These are phyloP conservation scores for Pangasius djambal DNA, from an alignment of 2,797 vertebrate genomes.

Conservation along the genomic window DNA sequence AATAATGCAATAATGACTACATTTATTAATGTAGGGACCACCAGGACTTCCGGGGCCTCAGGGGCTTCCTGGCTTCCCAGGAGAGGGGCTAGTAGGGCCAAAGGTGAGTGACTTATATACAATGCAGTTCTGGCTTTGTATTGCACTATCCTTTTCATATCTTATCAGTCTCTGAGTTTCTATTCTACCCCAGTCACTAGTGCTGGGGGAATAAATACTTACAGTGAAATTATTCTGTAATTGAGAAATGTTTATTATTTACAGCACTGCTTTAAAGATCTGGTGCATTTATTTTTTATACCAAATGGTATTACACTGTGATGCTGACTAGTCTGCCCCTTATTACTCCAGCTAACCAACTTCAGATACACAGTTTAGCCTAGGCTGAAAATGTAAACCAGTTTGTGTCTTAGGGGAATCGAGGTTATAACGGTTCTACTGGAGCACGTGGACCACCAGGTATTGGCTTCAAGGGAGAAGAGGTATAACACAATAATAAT, in stretches of 20 bases:
- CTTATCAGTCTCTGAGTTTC: background rate
- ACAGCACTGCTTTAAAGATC: background rate
- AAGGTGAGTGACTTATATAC: constrained; percentile 74
- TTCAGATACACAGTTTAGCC: background rate
- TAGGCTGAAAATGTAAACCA: background rate
- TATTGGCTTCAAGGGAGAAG: constrained; percentile 81
- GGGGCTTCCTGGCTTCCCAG: constrained; percentile 76
- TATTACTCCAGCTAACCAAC: background rate
- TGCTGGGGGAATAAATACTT: background rate
- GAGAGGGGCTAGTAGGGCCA: constrained; percentile 81
- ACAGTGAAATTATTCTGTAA: background rate
- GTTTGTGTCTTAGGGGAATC: constrained; percentile 79
- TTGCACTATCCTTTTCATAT: background rate
- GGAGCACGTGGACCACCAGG: constrained; percentile 77
- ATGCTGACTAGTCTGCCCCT: background rate
- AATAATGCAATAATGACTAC: background rate
- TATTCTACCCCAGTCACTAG: background rate
- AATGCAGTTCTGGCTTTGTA: background rate
- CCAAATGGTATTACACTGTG: background rate
- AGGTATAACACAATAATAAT: constrained; percentile 69
- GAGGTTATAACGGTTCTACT: constrained; percentile 74
- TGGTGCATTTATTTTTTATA: background rate
- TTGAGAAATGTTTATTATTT: background rate
- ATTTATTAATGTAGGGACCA: constrained; percentile 70
- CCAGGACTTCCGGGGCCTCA: constrained; percentile 73